Evolutionary conservation across 2,797 vertebrate genomes (phyloP), one percentile per base, ranked within the genome.

Genomic region (Tapirus indicus): DNA sequence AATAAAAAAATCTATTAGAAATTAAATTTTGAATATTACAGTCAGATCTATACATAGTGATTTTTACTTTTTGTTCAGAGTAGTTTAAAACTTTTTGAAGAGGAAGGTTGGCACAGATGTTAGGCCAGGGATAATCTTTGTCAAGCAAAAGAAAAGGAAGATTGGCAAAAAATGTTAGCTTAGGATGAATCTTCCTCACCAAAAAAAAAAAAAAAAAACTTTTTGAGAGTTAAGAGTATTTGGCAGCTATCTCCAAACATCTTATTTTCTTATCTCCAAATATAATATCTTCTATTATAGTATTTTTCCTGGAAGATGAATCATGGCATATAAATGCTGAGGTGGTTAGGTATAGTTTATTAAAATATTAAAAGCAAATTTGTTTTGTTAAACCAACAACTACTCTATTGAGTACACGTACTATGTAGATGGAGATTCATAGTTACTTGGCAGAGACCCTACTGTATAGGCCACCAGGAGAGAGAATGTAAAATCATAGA

Each of bases 361-460:
- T 97, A 88, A 94, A 83, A 88, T 83, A 71, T 35, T 91, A 75
- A 95, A 90, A 95, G 47, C 60, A 80, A 27, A 47, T 91, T 78
- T 71, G 23, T 93, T 88, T 90, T 88, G 4, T 88, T 89, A 92
- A 91, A 74, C 38, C 52, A 71, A 7, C 18, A 95, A 25, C 11
- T 47, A 29, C 82, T 96, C 95, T 92, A 58, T 72, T 79, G 68
- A 85, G 56, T 83, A 32, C 23, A 49, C 60, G 6, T 77, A 44
- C 47, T 79, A 0, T 78, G 2, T 94, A 62, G 95, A 49, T 56
- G 60, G 44, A 89, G 54, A 87, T 66, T 92, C 29, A 58, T 44
- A 69, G 71, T 66, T 84, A 86, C n/a, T 54, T 93, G 49, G 11
- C 41, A 74, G 69, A 60, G 29, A 52, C 20, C 7, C 32, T 78